Evolutionary conservation across 2,797 vertebrate genomes (phyloP).

Genomic region (Danio albolineatus): DNA sequence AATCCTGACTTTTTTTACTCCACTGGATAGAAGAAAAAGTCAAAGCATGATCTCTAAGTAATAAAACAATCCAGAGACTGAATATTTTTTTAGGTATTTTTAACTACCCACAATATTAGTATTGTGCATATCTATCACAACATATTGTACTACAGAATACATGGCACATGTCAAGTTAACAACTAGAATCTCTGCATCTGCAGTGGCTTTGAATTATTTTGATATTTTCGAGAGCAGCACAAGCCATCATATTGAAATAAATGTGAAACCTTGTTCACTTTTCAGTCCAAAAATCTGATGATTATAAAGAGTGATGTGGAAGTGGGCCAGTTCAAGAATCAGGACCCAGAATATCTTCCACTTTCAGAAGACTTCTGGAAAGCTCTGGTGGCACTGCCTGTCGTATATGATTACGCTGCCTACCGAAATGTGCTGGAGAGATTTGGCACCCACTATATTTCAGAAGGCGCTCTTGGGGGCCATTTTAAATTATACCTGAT

Average conservation of each 20-base stretch:
- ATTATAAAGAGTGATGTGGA: constrained; percentile 82
- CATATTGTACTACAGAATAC: too few relatives aligned
- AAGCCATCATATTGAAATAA: not conserved
- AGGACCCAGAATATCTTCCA: constrained; percentile 74
- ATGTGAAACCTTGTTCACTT: not conserved
- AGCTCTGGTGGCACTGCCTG: constrained; percentile 84
- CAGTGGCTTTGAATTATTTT: not conserved
- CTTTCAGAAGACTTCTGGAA: constrained; percentile 86
- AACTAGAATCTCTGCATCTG: not conserved
- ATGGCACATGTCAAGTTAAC: too few relatives aligned
- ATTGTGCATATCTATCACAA: too few relatives aligned
- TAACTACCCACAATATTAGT: too few relatives aligned
- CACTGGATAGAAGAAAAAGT: too few relatives aligned
- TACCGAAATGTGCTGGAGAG: constrained; percentile 84
- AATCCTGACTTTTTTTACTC: too few relatives aligned
- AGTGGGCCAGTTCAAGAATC: constrained; percentile 89
- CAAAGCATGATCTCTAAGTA: too few relatives aligned
- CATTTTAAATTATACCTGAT: constrained; percentile 84
- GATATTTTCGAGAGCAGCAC: not conserved
- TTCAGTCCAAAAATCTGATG: constrained; percentile 83
- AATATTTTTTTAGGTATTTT: too few relatives aligned
- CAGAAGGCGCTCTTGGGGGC: constrained; percentile 90
- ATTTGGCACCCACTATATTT: constrained; percentile 91
- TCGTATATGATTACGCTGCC: constrained; percentile 81
- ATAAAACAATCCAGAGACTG: too few relatives aligned